Conservation (phyloP, 2,113 vertebrate genomes). For the Pao palembangensis region DNA sequence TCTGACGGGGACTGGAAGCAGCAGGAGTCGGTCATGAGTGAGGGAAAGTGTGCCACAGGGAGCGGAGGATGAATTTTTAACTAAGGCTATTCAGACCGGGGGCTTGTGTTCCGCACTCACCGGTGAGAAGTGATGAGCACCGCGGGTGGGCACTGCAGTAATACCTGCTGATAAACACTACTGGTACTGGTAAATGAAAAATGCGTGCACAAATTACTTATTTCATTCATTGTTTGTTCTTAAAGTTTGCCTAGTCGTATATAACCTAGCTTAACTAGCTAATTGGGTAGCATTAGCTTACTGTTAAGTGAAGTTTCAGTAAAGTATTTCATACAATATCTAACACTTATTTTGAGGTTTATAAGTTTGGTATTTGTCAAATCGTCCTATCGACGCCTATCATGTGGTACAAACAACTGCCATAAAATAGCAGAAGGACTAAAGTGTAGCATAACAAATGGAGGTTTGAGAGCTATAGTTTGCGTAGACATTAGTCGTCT, state of each 20-base stretch:
- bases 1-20: slow-evolving; percentile 16
- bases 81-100: slow-evolving; percentile 61
- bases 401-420: slow-evolving; percentile 31
- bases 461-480: slow-evolving; percentile 26
- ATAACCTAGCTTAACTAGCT: not conserved
- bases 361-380: not conserved
- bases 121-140: slow-evolving; percentile 52
- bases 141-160: slow-evolving; percentile 42
- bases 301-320: not conserved
- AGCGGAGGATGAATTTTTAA: slow-evolving; percentile 70
- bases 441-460: slow-evolving; percentile 37
- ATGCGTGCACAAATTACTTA: too few relatives aligned
- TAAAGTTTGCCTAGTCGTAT: not conserved
- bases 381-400: slow-evolving; percentile 8
- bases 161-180: slow-evolving; percentile 6
- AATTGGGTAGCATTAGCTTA: not conserved
- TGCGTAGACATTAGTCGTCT: not conserved
- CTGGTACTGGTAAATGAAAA: slow-evolving; percentile 9
- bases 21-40: slow-evolving; percentile 34
- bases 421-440: slow-evolving; percentile 21
- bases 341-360: not conserved
- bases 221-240: not conserved
- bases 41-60: slow-evolving; percentile 43
- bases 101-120: slow-evolving; percentile 66
- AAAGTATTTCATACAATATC: not conserved